A percentile compares a stretch with the other conserved stretches of the same genome.
phyloP scores from a whole-genome alignment of 2,113 vertebrate genomes.

The Lipophrys pholis region DNA sequence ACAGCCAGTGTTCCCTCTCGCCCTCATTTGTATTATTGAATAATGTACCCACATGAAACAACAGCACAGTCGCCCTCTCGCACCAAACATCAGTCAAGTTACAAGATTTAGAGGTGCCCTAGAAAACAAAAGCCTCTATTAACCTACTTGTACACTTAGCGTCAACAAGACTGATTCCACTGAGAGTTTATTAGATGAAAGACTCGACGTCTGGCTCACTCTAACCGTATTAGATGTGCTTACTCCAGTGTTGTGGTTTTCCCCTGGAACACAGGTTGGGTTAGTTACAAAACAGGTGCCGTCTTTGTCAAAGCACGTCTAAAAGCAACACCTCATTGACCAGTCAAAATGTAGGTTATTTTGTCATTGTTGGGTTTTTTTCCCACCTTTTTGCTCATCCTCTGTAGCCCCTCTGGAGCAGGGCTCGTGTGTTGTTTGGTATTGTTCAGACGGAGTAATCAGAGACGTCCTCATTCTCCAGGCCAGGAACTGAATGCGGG shows the following conservation, averaged over 20 bases:
- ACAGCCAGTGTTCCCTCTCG: conserved; percentile 24
- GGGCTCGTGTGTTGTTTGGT: conserved; percentile 47
- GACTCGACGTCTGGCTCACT: background rate
- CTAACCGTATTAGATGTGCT: conserved; percentile 7
- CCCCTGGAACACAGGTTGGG: background rate
- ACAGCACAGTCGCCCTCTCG: conserved; percentile 39
- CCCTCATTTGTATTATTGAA: conserved; percentile 35
- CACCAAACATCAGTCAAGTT: conserved; percentile 27
- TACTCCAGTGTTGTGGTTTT: background rate
- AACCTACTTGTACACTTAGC: conserved; percentile 46
- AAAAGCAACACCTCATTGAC: background rate
- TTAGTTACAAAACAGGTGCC: conserved; percentile 42
- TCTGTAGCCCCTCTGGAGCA: conserved; percentile 2
- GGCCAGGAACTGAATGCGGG: conserved; percentile 49
- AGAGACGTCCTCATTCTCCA: conserved; percentile 59
- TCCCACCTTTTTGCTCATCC: background rate
- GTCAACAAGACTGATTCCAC: conserved; percentile 17
- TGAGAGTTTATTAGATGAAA: conserved; percentile 30
- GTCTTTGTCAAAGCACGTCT: conserved; percentile 18
- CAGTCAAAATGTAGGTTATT: conserved; percentile 17
- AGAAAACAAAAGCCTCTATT: conserved; percentile 53
- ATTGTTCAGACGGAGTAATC: conserved; percentile 62
- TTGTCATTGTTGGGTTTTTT: conserved; percentile 7
- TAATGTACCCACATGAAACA: conserved; percentile 35
- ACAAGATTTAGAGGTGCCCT: conserved; percentile 49